phyloP scores from a whole-genome alignment of 2,113 vertebrate species.

The Panurus biarmicus region DNA sequence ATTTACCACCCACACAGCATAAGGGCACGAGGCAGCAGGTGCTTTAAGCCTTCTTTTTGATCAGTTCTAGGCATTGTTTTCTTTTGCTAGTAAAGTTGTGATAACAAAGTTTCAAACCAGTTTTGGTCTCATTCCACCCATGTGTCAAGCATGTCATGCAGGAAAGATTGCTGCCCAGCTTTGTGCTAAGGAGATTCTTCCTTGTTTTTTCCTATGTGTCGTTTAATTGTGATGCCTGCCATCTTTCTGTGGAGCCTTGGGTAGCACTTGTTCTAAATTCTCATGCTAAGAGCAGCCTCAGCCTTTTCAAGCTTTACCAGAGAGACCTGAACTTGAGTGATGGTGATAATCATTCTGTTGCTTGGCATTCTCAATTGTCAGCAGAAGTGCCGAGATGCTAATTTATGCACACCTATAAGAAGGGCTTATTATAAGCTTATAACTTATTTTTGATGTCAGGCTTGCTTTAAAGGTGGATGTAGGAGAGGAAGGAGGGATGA shows the following conservation, averaged over 20 bases:
- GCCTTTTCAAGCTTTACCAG: neutral
- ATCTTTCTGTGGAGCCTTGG: neutral
- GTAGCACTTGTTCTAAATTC: neutral
- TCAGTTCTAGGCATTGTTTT: neutral
- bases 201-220: neutral
- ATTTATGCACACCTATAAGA: slow-evolving; percentile 17
- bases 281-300: neutral
- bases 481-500: neutral
- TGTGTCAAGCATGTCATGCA: neutral
- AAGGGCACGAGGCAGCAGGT: neutral
- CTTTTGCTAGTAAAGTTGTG: neutral
- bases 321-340: neutral
- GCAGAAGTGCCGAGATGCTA: neutral
- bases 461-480: neutral
- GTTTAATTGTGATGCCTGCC: neutral
- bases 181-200: neutral
- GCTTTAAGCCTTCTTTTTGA: neutral
- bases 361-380: neutral
- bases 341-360: neutral
- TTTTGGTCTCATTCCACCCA: neutral
- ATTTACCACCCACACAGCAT: neutral
- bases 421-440: neutral
- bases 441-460: neutral
- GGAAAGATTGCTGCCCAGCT: neutral
- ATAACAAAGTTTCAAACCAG: neutral